Percentiles rank a stretch among this genome's conserved stretches.
phyloP scores from a whole-genome alignment of 2,888 invertebrate species.

The Tridacna crocea region DNA sequence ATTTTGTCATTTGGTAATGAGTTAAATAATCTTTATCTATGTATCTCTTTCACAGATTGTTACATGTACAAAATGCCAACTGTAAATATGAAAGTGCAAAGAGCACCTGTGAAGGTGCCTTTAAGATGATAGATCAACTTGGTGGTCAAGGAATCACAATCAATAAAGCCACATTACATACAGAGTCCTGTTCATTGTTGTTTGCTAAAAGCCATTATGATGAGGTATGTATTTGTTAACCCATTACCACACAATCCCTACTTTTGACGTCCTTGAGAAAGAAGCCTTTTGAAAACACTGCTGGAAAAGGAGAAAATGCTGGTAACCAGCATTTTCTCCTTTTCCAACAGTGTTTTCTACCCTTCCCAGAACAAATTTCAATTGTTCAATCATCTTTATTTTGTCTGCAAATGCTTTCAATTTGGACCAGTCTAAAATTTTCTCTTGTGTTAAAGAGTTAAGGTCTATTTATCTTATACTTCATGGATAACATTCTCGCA shows the following conservation, averaged over 20 bases:
- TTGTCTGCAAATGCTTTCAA: too few relatives aligned
- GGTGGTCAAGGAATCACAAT: constrained; percentile 84
- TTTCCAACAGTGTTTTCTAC: too few relatives aligned
- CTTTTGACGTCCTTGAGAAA: too few relatives aligned
- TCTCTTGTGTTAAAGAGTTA: neutral
- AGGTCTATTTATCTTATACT: neutral
- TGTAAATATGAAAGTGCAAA: constrained; percentile 92
- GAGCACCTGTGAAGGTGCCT: constrained; percentile 88
- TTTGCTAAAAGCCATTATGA: constrained; percentile 95
- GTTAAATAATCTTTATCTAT: too few relatives aligned
- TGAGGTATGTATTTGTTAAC: constrained; percentile 86
- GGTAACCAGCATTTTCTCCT: too few relatives aligned
- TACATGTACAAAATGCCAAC: constrained; percentile 93
- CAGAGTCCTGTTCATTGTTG: constrained; percentile 92
- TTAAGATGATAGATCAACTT: constrained; percentile 86
- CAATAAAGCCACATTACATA: constrained; percentile 90
- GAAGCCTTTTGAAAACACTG: too few relatives aligned
- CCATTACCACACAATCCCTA: too few relatives aligned
- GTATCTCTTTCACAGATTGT: constrained; percentile 88
- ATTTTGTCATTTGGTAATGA: too few relatives aligned
- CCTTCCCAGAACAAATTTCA: too few relatives aligned
- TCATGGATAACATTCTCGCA: neutral
- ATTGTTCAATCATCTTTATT: too few relatives aligned
- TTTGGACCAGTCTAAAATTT: too few relatives aligned
- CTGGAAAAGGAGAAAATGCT: too few relatives aligned